Evolutionary conservation across 2,797 vertebrate species (phyloP).

Genomic region (Coluber constrictor): DNA sequence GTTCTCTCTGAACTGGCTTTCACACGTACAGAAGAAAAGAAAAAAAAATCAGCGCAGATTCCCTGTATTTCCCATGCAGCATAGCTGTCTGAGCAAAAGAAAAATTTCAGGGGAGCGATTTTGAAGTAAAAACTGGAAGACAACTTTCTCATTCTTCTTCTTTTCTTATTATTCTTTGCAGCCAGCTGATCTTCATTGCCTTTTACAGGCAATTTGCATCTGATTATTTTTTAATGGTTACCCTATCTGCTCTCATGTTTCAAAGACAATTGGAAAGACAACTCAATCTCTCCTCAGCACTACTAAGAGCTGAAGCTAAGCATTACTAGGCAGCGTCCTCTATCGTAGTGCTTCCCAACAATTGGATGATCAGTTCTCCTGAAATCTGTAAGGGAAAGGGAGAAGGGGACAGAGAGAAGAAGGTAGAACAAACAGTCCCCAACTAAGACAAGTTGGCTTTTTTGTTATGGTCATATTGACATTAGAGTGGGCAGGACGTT

Average conservation of each 20-base stretch:
- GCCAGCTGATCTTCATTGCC: not conserved
- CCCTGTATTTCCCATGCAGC: not conserved
- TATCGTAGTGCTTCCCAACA: too few relatives aligned
- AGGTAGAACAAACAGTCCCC: too few relatives aligned
- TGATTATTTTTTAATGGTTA: not conserved
- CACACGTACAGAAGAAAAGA: not conserved
- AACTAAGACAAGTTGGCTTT: too few relatives aligned
- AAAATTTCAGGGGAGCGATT: not conserved
- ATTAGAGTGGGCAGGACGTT: too few relatives aligned
- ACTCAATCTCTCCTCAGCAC: too few relatives aligned
- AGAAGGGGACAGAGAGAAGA: too few relatives aligned
- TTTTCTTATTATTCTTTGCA: not conserved
- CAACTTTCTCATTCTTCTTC: not conserved
- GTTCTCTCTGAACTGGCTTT: not conserved
- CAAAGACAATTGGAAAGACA: not conserved
- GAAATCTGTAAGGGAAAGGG: too few relatives aligned
- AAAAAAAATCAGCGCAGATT: not conserved
- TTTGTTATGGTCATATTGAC: too few relatives aligned
- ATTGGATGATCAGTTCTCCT: too few relatives aligned
- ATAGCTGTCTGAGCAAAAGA: too few relatives aligned
- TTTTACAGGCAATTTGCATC: not conserved
- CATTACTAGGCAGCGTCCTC: too few relatives aligned
- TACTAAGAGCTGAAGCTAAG: too few relatives aligned
- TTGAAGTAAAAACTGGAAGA: not conserved
- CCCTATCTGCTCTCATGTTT: not conserved